Evolutionary conservation across 2,797 vertebrate genomes (phyloP).

Genomic region (Esox lucius): DNA sequence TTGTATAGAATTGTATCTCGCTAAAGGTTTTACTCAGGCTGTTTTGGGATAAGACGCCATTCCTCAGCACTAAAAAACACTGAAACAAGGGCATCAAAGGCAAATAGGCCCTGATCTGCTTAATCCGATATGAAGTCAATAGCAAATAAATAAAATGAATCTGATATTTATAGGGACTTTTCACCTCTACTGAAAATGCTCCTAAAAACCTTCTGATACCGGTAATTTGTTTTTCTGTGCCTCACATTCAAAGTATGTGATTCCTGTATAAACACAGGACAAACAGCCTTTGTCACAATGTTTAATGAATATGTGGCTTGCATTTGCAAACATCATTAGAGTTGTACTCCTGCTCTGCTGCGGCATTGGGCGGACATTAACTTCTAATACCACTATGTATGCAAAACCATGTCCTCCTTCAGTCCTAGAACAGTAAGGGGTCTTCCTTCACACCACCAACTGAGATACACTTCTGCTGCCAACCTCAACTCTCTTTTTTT

Average conservation of each 20-base stretch:
- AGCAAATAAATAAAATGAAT: too few species aligned
- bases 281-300: constrained; percentile 52
- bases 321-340: constrained; percentile 70
- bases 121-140: too few species aligned
- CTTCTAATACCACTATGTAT: constrained; percentile 60
- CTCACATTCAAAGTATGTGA: constrained; percentile 13
- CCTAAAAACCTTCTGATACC: too few species aligned
- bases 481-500: constrained; percentile 33
- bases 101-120: too few species aligned
- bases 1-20: too few species aligned
- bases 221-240: too few species aligned
- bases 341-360: constrained; percentile 54
- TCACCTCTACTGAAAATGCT: too few species aligned
- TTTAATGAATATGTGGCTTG: constrained; percentile 59
- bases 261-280: constrained; percentile 40
- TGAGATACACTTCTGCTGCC: constrained; percentile 54
- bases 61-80: too few species aligned
- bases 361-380: constrained; percentile 39
- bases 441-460: constrained; percentile 50
- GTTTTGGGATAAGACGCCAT: too few species aligned
- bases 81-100: too few species aligned
- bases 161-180: too few species aligned
- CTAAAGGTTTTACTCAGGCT: too few species aligned
- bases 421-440: constrained; percentile 57
- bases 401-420: constrained; percentile 62